phyloP scores from a whole-genome alignment of 2,113 vertebrate species.

The Coptodon bakossiorum region DNA sequence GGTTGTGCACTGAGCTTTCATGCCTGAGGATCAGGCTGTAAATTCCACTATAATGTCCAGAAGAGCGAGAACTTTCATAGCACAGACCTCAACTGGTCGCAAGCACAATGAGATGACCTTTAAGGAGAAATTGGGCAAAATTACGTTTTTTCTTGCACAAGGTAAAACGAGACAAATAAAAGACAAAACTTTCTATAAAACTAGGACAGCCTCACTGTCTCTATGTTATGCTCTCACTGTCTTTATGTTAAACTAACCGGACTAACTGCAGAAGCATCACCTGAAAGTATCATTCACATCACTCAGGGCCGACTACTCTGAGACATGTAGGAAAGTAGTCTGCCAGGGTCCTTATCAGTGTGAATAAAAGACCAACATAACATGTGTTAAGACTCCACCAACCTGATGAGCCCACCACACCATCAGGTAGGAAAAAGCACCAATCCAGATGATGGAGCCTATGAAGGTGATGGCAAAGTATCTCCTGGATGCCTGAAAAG shows the following conservation, averaged over 20 bases:
- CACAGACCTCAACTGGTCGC: background rate
- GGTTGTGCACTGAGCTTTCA: background rate
- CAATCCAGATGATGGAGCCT: conserved; percentile 72
- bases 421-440: conserved; percentile 73
- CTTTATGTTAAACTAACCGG: background rate
- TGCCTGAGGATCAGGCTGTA: background rate
- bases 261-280: background rate
- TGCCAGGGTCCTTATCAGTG: background rate
- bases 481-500: conserved; percentile 54
- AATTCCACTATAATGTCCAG: background rate
- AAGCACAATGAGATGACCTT: background rate
- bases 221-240: background rate
- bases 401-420: conserved; percentile 78
- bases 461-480: conserved; percentile 66
- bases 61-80: background rate
- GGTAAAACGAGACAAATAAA: background rate
- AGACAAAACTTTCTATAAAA: background rate
- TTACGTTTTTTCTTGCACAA: background rate
- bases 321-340: background rate
- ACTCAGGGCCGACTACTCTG: background rate
- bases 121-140: background rate
- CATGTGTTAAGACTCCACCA: background rate
- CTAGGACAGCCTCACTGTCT: background rate
- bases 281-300: background rate
- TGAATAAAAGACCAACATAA: background rate